Base-by-base conservation (phyloP, 2,888 invertebrate species). In the Furcula furcula region DNA sequence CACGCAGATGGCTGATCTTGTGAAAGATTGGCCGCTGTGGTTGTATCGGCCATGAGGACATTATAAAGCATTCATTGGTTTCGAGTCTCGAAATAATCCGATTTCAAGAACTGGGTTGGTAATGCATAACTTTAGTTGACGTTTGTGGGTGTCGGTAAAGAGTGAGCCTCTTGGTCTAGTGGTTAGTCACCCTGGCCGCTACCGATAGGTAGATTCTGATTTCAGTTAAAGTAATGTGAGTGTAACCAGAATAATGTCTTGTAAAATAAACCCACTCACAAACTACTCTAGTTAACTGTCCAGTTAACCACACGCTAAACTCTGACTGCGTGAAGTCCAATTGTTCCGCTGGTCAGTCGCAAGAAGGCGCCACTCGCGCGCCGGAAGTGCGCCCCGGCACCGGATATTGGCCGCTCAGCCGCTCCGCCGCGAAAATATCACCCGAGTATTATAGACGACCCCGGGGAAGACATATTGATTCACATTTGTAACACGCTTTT, bases 361-460 rank as follows among this genome's bases (percentile, higher is more conserved):
- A 5, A 13, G 25, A 7, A 13, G 12, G 25, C 12, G 25, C 7
- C 25, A 7, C 19, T 19, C 19, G 2, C 29, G 29, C 18, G 19
- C 29, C 19, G 18, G 16, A 29, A 29, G 19, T 10, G 25, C 21
- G n/a, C 14, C 23, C n/a, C 13, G 14, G 7, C 4, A 5, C 25
- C 25, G 25, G 25, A 25, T 25, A 25, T 25, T 25, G 25, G 12
- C 11, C 25, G 25, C 25, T 25, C 10, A 25, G 25, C 21, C 21
- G 21, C 21, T 21, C 7, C 13, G 7, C 25, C 25, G 25, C 25
- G 7, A 4, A 21, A 21, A 21, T 21, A 4, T 21, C n/a, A 25
- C 25, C 12, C 13, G 7, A 18, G 14, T 5, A 14, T 25, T 3
- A 2, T 13, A 25, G 7, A 25, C 6, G 12, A 13, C 3, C 23